Percentiles rank a stretch among this genome's conserved stretches.
These are phyloP conservation scores for Ardeotis arabs DNA, from an alignment of 2,113 vertebrate genomes.

Conservation along the genomic window DNA sequence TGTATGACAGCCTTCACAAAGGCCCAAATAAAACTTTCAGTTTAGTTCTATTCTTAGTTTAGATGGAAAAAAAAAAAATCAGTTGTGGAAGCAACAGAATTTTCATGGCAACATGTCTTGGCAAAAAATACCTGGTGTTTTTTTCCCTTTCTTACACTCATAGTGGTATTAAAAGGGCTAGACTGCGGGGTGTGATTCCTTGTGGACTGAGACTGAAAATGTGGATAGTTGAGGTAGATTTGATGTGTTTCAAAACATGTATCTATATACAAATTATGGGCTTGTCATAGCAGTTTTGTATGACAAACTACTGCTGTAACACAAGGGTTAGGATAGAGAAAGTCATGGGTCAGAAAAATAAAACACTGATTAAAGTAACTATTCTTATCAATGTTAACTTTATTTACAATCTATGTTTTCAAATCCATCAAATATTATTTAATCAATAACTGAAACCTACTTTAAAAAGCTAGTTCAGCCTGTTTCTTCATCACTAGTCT, in stretches of 20 bases:
- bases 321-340: neutral
- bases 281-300: neutral
- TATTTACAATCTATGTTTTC: neutral
- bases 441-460: neutral
- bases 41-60: neutral
- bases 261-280: neutral
- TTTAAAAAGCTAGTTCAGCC: neutral
- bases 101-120: neutral
- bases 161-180: neutral
- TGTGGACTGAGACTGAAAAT: neutral
- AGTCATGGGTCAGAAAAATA: neutral
- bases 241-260: neutral
- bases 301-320: neutral
- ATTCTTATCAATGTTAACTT: neutral
- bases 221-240: neutral
- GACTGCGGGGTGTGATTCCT: neutral
- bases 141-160: neutral
- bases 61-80: neutral
- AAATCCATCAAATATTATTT: neutral
- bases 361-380: neutral
- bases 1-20: neutral
- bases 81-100: neutral
- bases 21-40: neutral
- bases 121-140: fast-evolving
- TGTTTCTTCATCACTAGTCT: neutral